phyloP scores from a whole-genome alignment of 2,113 vertebrate genomes.

The Leucoraja erinaceus region DNA sequence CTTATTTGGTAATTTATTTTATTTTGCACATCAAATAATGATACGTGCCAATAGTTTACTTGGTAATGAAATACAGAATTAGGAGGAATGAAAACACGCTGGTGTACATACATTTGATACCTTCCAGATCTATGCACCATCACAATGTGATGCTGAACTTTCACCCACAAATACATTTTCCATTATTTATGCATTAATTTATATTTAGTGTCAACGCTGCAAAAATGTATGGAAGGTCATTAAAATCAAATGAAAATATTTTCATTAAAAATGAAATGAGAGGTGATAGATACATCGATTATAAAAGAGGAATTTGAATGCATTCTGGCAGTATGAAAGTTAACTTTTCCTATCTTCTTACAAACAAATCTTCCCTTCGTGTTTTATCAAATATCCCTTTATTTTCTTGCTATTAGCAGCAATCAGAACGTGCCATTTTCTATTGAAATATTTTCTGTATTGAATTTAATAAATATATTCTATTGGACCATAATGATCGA shows the following conservation, averaged over 20 bases:
- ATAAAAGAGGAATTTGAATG: background rate
- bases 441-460: background rate
- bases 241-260: background rate
- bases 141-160: background rate
- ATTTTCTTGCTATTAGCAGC: background rate
- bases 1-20: background rate
- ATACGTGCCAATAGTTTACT: background rate
- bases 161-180: background rate
- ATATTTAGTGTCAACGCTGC: background rate
- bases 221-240: background rate
- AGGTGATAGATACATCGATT: too few species aligned
- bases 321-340: background rate
- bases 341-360: background rate
- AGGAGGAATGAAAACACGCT: background rate
- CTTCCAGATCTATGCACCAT: background rate
- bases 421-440: background rate
- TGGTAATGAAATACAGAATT: background rate
- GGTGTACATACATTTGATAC: background rate
- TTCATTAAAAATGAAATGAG: background rate
- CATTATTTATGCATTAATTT: background rate
- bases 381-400: background rate
- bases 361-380: background rate
- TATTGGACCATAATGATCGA: too few species aligned
- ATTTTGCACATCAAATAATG: background rate
- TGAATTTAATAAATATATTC: background rate